Evolutionary conservation across 2,113 vertebrate species (phyloP).

Genomic region (Petrocephalus microphthalmus): DNA sequence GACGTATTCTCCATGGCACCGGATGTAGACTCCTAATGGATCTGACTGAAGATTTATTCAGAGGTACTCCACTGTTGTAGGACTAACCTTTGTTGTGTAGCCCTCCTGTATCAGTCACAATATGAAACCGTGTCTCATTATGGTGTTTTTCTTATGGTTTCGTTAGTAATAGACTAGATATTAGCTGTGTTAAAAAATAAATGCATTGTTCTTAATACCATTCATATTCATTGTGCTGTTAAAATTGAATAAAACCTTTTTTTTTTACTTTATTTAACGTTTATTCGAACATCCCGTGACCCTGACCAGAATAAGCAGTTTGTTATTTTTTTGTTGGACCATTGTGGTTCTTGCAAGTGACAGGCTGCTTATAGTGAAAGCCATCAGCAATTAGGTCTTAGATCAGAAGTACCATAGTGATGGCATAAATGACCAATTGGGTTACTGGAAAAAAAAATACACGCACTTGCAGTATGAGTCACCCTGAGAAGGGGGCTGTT

Average conservation of each 20-base stretch:
- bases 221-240: not conserved
- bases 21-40: slow-evolving; percentile 77
- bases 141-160: not conserved
- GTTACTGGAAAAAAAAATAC: not conserved
- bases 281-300: not conserved
- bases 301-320: not conserved
- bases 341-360: slow-evolving; percentile 77
- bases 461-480: too few relatives aligned
- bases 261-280: not conserved
- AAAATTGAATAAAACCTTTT: not conserved
- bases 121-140: not conserved
- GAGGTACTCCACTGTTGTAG: slow-evolving; percentile 82
- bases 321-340: slow-evolving; percentile 67
- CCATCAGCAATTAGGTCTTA: slow-evolving; percentile 85
- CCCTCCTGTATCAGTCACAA: slow-evolving; percentile 86
- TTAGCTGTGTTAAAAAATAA: not conserved
- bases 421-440: not conserved
- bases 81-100: slow-evolving; percentile 88
- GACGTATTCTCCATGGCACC: slow-evolving; percentile 84
- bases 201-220: not conserved
- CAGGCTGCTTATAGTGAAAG: slow-evolving; percentile 89
- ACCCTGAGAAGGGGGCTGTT: not conserved
- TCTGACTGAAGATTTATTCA: slow-evolving; percentile 80
- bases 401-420: slow-evolving; percentile 58
- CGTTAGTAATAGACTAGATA: not conserved